Evolutionary conservation across 2,888 invertebrate genomes (phyloP).

Genomic region (Esperia sulphurella): DNA sequence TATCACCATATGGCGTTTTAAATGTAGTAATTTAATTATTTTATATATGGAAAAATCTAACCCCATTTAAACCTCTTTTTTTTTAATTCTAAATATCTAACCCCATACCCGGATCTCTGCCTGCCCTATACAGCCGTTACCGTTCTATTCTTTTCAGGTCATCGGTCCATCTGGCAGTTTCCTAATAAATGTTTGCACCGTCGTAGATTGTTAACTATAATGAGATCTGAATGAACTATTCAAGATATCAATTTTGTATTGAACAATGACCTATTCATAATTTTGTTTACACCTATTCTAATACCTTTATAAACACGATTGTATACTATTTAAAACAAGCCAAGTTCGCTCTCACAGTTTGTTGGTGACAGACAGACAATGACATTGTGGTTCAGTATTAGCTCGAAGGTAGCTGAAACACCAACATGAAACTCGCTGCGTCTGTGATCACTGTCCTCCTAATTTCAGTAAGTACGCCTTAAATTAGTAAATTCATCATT

Average conservation of each 20-base stretch:
- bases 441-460: conserved; percentile 13
- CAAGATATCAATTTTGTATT: conserved; percentile 6
- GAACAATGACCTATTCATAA: conserved; percentile 15
- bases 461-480: conserved; percentile 24
- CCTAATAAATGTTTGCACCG: too few relatives aligned
- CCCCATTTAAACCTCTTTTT: too few relatives aligned
- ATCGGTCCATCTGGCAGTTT: too few relatives aligned
- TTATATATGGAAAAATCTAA: too few relatives aligned
- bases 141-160: too few relatives aligned
- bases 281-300: conserved; percentile 16
- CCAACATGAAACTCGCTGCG: conserved; percentile 29
- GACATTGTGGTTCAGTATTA: conserved; percentile 25
- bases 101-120: too few relatives aligned
- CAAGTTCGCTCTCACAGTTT: conserved; percentile 19
- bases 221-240: background rate
- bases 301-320: conserved; percentile 31
- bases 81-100: too few relatives aligned
- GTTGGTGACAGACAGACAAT: conserved; percentile 18
- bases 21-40: too few relatives aligned
- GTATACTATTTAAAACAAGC: conserved; percentile 30
- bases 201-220: too few relatives aligned
- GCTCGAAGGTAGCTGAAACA: conserved; percentile 14
- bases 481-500: too few relatives aligned
- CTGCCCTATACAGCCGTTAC: too few relatives aligned
- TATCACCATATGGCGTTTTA: too few relatives aligned